Evolutionary conservation across 2,888 invertebrate genomes (phyloP), one percentile per base, ranked within the genome.

Genomic region (Trimorus sp.): DNA sequence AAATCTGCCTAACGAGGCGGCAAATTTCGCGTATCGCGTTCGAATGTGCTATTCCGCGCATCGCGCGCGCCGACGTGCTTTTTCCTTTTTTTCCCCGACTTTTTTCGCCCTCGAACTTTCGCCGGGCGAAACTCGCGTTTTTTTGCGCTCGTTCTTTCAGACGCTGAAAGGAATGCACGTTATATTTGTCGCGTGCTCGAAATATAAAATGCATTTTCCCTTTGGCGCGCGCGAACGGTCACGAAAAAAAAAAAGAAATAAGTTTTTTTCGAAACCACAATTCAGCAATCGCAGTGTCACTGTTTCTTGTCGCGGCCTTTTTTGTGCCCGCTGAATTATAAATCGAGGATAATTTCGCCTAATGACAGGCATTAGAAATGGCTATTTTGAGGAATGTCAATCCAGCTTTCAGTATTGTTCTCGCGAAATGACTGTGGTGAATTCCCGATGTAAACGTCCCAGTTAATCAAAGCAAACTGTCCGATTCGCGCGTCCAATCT

Each of bases 141-240:
- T 12, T 51, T 65, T 66, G 8, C 40, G 48, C 63, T 66, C 53
- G 59, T 53, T 74, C 65, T 66, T 59, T 66, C 51, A 49, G 65
- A 63, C 15, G 58, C 15, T 63, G 74, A 74, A 63, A 74, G 63
- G 74, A 74, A 74, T 74, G 65, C 74, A 65, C 48, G 63, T 65
- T 74, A 49, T 74, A 65, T 74, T 74, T 58, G 74, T 74, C 65
- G 49, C 65, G 58, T 38, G 51, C 74, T 74, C 36, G 56, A 74
- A 74, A 65, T 65, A 56, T 74, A 63, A 63, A 63, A 58, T 38
- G 65, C 49, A 63, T 65, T 74, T 65, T 65, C 74, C 45, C 56
- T 40, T 42, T 36, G 42, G 49, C 49, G 56, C 36, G 36, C 60
- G 45, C 26, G 45, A 45, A 45, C 45, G 45, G 45, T 45, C 45